Evolutionary conservation across 1,140 invertebrate species (phyloP).

Genomic region (Pachyrhynchus sulphureomaculatus): DNA sequence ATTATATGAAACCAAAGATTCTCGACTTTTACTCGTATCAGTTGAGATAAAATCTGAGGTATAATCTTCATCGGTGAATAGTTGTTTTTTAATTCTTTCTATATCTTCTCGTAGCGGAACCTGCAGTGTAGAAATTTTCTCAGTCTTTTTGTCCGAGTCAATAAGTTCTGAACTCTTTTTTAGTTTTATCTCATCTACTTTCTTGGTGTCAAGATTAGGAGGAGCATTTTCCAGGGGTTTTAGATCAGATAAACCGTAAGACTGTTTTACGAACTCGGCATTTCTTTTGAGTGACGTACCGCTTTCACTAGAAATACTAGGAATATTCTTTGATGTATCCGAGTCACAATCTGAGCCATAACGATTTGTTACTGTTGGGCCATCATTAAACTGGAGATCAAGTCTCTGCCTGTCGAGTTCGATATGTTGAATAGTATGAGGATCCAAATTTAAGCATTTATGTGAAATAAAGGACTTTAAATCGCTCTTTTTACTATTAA

Average conservation of each 20-base stretch:
- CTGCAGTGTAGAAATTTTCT: background rate
- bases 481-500: slow-evolving; percentile 12
- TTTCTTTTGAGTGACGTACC: slow-evolving; percentile 24
- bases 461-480: slow-evolving; percentile 39
- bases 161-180: background rate
- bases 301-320: slow-evolving; percentile 48
- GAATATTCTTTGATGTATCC: slow-evolving; percentile 51
- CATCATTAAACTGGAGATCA: slow-evolving; percentile 6
- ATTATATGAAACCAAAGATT: slow-evolving; percentile 4
- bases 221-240: slow-evolving; percentile 2
- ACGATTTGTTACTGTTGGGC: slow-evolving; percentile 12
- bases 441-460: slow-evolving; percentile 40
- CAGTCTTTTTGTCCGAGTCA: background rate
- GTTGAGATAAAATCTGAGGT: slow-evolving; percentile 3
- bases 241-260: background rate
- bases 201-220: background rate
- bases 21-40: background rate
- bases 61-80: background rate
- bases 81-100: background rate
- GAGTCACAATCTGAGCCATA: slow-evolving; percentile 40
- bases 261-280: slow-evolving; percentile 15
- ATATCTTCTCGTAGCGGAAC: background rate
- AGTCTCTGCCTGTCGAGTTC: slow-evolving; percentile 22
- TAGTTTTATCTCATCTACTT: background rate
- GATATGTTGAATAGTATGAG: slow-evolving; percentile 36